Evolutionary conservation across 1,140 invertebrate genomes (phyloP).

Genomic region (Anastatus disparis): DNA sequence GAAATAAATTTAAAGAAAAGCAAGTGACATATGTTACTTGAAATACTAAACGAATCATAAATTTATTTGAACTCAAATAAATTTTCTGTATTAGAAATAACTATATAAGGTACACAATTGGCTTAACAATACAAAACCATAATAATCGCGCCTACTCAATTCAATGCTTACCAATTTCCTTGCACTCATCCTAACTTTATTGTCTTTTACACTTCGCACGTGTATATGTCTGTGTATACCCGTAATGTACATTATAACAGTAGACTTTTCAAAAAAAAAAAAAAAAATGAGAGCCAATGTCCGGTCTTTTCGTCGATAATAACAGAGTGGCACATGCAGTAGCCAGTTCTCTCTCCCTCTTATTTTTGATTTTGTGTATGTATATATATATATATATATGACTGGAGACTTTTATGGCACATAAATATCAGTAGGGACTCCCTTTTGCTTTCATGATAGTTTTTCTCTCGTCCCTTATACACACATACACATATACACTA

Average conservation of each 20-base stretch:
- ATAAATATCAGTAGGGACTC: constrained; percentile 67
- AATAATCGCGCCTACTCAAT: no score
- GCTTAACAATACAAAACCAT: no score
- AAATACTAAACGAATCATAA: no score
- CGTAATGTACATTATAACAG: no score
- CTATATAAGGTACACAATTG: no score
- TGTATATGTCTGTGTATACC: not conserved
- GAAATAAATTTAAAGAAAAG: no score
- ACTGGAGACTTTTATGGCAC: constrained; percentile 64
- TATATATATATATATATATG: constrained; percentile 32
- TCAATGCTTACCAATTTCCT: not conserved
- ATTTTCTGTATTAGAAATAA: no score
- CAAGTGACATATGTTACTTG: no score
- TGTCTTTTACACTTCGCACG: constrained; percentile 16
- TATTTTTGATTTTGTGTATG: no score
- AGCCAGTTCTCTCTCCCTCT: not conserved
- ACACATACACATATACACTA: constrained; percentile 41
- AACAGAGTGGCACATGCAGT: not conserved
- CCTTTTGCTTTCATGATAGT: constrained; percentile 62
- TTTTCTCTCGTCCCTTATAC: constrained; percentile 32
- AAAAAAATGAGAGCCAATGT: not conserved
- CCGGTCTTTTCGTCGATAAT: constrained; percentile 1
- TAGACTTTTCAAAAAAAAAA: no score
- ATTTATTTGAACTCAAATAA: no score
- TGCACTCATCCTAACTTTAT: not conserved